phyloP scores from a whole-genome alignment of 2,113 vertebrate genomes.

The Ageneiosus marmoratus region DNA sequence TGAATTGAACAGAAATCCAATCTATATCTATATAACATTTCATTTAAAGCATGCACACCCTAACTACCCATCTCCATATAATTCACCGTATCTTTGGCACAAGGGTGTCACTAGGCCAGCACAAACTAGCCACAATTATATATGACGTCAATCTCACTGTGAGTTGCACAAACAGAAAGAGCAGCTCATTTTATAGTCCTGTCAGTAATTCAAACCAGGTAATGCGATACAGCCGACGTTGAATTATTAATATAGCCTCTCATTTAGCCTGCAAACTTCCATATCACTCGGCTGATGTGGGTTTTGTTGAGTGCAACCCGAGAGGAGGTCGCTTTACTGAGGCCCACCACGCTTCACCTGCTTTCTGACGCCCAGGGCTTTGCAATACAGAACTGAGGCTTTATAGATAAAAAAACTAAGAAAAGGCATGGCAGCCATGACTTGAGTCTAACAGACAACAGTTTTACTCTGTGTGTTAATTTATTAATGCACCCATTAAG shows the following conservation, averaged over 20 bases:
- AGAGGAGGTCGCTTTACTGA: slow-evolving; percentile 38
- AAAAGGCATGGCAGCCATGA: background rate
- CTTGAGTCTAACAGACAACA: slow-evolving; percentile 39
- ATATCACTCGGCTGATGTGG: slow-evolving; percentile 26
- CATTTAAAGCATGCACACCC: background rate
- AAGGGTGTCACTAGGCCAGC: background rate
- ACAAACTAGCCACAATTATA: background rate
- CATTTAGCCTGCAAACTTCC: slow-evolving; percentile 36
- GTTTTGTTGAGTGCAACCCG: slow-evolving; percentile 49
- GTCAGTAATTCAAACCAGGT: slow-evolving; percentile 54
- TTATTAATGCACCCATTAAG: slow-evolving; percentile 70
- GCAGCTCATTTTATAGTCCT: slow-evolving; percentile 36
- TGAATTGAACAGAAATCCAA: background rate
- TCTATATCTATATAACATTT: background rate
- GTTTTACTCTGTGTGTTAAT: slow-evolving; percentile 60
- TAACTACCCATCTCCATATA: background rate
- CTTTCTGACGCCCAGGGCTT: slow-evolving; percentile 39
- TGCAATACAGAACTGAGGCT: slow-evolving; percentile 39
- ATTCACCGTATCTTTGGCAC: background rate
- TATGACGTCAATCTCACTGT: slow-evolving; percentile 18
- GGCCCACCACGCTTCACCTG: slow-evolving; percentile 34
- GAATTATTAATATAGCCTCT: slow-evolving; percentile 65
- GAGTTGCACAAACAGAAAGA: slow-evolving; percentile 30
- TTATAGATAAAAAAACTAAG: slow-evolving; percentile 29
- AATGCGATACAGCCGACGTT: slow-evolving; percentile 60